Evolutionary conservation across 1,140 invertebrate species (phyloP), one percentile per base, ranked within the genome.

Genomic region (Bombus sibiricus): DNA sequence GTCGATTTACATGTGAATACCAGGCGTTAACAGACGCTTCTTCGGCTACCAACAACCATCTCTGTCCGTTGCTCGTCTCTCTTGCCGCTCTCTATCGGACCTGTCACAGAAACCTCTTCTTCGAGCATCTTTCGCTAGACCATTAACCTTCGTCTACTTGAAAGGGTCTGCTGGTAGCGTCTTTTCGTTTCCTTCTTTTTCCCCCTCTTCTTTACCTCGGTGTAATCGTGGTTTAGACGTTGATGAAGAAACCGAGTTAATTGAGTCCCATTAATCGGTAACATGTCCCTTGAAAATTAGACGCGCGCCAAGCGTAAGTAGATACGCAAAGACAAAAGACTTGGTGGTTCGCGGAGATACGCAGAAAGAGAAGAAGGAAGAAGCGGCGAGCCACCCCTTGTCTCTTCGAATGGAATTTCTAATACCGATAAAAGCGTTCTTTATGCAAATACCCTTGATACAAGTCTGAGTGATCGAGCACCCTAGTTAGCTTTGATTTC

Each of bases 1-100:
- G 85, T 93, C 92, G 91, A 93, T 94, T 94, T 94, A 93, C 93
- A 94, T 94, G 92, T 93, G 93, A 94, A 94, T 94, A 92, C 90
- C 87, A 91, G 93, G 92, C 93, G 93, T 92, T 93, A 93, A 94
- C 93, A 93, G 93, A 93, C 92, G 91, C 93, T 92, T 91, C 92
- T 91, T 91, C 85, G 88, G 90, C 87, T 91, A 90, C 91, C 86
- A 91, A 90, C 91, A 85, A 88, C 88, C 87, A 80, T 89, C 88
- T 78, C 57, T 84, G 77, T 53, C 62, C 8, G 5, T 34, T 69
- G 57, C 66, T 68, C 18, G 47, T 37, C 66, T 83, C 87, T 64
- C 28, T 72, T 47, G 9, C 81, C 69, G 80, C 92, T 78, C 62
- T 62, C 57, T 85, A 88, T 86, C 82, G 86, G 81, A 68, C 82